Conservation (phyloP, 2,113 vertebrate genomes). For the Calypte anna region DNA sequence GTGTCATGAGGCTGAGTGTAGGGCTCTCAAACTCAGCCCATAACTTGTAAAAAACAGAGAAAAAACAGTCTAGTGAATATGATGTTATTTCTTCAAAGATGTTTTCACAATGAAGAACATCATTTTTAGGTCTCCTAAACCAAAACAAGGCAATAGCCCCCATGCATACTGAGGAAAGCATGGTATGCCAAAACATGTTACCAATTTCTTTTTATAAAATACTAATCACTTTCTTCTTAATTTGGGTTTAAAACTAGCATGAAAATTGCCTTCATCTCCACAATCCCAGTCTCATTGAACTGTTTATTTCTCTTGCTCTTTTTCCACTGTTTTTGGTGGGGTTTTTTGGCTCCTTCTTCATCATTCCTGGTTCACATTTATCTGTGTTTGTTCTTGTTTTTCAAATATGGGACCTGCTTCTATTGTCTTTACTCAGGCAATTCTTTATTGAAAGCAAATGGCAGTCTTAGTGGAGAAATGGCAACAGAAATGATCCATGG, state of each 20-base stretch:
- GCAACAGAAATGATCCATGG: background rate
- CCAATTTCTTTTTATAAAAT: background rate
- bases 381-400: constrained; percentile 34
- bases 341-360: constrained; percentile 14
- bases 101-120: background rate
- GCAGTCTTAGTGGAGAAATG: background rate
- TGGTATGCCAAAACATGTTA: background rate
- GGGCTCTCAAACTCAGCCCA: background rate
- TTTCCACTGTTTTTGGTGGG: background rate
- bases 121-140: background rate
- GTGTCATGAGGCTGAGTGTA: background rate
- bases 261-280: constrained; percentile 38
- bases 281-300: background rate
- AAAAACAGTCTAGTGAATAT: constrained; percentile 15
- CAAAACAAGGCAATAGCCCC: background rate
- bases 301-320: background rate
- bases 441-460: constrained; percentile 60
- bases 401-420: constrained; percentile 26
- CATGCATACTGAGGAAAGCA: background rate
- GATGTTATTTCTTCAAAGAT: constrained; percentile 6
- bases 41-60: background rate
- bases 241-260: constrained; percentile 28
- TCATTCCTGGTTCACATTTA: constrained; percentile 1
- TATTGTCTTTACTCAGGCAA: background rate
- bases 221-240: background rate